Base-by-base conservation (phyloP, 2,888 invertebrate genomes). In the Sipha maydis region DNA sequence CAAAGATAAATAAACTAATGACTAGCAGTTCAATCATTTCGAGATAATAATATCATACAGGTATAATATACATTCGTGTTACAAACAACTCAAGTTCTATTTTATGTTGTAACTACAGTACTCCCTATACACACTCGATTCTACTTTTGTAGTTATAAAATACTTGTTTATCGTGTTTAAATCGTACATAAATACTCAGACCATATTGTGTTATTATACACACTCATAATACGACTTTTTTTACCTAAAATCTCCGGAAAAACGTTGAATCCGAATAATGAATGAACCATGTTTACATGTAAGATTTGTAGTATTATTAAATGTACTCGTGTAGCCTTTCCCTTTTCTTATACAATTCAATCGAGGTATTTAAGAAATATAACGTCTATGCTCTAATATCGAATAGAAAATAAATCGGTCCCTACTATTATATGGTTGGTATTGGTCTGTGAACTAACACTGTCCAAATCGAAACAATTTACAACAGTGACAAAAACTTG, bases 11-110 rank as follows among this genome's bases (percentile, higher is more conserved):
- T 61, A 21, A 56, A 79, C 25, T 25, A 56, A 61, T 61, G 61
- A 61, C 61, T 56, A 79, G 21, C 31, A 79, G 34, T 79, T 61
- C 25, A 61, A 79, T 34, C 34, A 61, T 79, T 79, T 56, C 17
- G 34, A 61, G 79, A 79, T 79, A 41, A 67, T 69, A 41, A 38
- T 19, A 67, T 17, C 28, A 67, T 38, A 34, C 1, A n/a, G 14
- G 56, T 61, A 41, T 8, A 61, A 21, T 4, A 21, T 21, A 61
- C 25, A 61, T 61, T 25, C 61, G 25, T 61, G 25, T 61, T 61
- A 7, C 61, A 25, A 61, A 61, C 61, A 61, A 61, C 25, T 48
- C 48, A 48, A 48, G 48, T 48, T 48, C 48, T 48, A 14, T 48
- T 14, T 3, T 48, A 48, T 48, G 11, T 14, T 48, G 48, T 48